A percentile compares a stretch with the other conserved stretches of the same genome.
phyloP scores from a whole-genome alignment of 2,797 vertebrate species.

The Brachyrhaphis roseni region DNA sequence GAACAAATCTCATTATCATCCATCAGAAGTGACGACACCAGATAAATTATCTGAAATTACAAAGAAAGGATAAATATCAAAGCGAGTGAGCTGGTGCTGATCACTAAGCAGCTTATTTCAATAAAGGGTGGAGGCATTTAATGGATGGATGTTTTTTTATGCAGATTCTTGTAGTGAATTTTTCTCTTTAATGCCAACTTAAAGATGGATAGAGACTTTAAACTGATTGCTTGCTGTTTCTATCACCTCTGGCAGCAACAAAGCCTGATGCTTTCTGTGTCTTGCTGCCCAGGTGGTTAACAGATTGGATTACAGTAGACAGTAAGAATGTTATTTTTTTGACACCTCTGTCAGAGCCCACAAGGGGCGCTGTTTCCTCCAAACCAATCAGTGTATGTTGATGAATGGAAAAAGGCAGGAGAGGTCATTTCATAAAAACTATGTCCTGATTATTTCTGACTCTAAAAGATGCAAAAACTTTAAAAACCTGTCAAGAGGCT shows the following conservation, averaged over 20 bases:
- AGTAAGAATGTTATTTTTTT: conserved; percentile 73
- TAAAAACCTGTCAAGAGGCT: not conserved
- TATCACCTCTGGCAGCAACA: conserved; percentile 23
- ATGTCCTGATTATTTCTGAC: not conserved
- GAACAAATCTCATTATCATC: not conserved
- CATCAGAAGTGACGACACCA: conserved; percentile 12
- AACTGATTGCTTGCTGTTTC: conserved; percentile 12
- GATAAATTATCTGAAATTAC: conserved; percentile 2
- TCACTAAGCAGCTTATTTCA: conserved; percentile 21
- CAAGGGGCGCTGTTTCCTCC: conserved; percentile 11
- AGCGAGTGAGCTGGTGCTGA: conserved; percentile 6
- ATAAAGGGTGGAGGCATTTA: not conserved
- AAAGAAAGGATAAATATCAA: conserved; percentile 4
- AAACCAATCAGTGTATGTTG: not conserved
- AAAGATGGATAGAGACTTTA: not conserved
- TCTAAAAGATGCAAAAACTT: not conserved
- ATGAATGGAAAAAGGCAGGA: not conserved
- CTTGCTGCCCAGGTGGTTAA: conserved; percentile 71
- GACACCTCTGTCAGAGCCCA: conserved; percentile 57
- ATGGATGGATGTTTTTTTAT: not conserved
- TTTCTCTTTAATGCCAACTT: conserved; percentile 7
- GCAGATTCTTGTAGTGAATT: not conserved
- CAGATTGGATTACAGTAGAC: conserved; percentile 77
- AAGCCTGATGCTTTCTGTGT: conserved; percentile 25
- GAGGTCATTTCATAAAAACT: not conserved